phyloP scores from a whole-genome alignment of 1,140 invertebrate species.

The Stegodyphus dumicola region DNA sequence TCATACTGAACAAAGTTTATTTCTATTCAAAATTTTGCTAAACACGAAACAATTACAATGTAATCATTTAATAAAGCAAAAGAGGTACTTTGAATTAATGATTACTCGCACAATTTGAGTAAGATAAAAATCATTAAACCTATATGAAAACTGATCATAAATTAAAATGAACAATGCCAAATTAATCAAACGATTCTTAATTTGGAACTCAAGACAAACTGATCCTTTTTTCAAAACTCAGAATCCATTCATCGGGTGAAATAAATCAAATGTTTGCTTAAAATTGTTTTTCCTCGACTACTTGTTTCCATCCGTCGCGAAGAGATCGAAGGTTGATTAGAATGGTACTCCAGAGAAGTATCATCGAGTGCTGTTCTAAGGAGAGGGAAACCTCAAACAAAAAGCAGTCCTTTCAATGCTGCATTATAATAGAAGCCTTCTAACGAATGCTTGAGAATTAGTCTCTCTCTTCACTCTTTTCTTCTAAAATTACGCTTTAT shows the following conservation, averaged over 20 bases:
- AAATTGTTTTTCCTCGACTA: conserved; percentile 26
- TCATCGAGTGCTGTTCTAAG: conserved; percentile 41
- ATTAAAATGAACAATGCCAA: conserved; percentile 19
- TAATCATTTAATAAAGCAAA: no score
- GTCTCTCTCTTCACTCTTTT: conserved; percentile 8
- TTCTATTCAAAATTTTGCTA: no score
- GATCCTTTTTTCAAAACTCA: neutral
- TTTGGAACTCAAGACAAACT: conserved; percentile 43
- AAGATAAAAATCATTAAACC: neutral
- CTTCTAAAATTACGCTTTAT: conserved; percentile 32
- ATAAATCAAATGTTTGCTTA: conserved; percentile 26
- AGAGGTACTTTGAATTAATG: no score
- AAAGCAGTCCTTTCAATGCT: neutral
- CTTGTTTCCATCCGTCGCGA: neutral
- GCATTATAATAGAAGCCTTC: conserved; percentile 20
- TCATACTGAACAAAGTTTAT: no score
- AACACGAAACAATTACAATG: no score
- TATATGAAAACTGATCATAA: conserved; percentile 37
- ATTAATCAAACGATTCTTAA: conserved; percentile 28
- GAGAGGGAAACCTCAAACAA: neutral
- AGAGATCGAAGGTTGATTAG: conserved; percentile 17
- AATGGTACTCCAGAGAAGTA: conserved; percentile 24
- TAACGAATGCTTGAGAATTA: conserved; percentile 12
- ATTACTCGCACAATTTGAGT: no score
- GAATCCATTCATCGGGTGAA: conserved; percentile 6